These are phyloP conservation scores for Pipistrellus pipistrellus DNA, from an alignment of 2,797 vertebrate species.

Conservation along the genomic window DNA sequence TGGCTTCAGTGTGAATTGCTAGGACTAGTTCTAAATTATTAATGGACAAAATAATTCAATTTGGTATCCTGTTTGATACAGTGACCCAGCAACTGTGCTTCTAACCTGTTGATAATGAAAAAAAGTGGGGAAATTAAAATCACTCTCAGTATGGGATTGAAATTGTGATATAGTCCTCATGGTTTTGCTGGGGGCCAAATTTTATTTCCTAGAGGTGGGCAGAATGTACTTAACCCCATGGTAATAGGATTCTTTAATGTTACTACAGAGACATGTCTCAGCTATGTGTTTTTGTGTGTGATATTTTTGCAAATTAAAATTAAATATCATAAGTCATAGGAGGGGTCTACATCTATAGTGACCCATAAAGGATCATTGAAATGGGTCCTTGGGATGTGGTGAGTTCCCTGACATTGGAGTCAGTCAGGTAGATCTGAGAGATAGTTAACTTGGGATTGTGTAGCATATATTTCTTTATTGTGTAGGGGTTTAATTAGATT, in stretches of 20 bases:
- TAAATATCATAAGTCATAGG: not conserved
- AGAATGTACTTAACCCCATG: not conserved
- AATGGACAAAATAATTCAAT: not conserved
- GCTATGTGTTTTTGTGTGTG: not conserved
- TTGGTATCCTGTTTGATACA: not conserved
- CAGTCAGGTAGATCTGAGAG: not conserved
- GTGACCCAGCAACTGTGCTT: not conserved
- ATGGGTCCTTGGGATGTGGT: not conserved
- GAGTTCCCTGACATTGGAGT: not conserved
- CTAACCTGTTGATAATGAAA: not conserved
- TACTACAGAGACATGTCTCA: not conserved
- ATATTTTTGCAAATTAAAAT: slow-evolving; percentile 29
- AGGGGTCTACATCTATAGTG: not conserved
- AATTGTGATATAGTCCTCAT: not conserved
- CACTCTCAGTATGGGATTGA: not conserved
- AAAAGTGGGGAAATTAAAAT: not conserved
- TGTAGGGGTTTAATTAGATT: not conserved
- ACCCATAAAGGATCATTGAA: not conserved
- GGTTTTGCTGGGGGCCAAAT: not conserved
- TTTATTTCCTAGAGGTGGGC: not conserved
- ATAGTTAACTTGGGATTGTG: not conserved
- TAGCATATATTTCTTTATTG: slow-evolving; percentile 12
- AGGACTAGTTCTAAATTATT: slow-evolving; percentile 43
- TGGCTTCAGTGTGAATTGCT: not conserved
- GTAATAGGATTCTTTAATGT: slow-evolving; percentile 16